Base-by-base conservation (phyloP, 1,140 invertebrate genomes). In the Calliopsis andreniformis region DNA sequence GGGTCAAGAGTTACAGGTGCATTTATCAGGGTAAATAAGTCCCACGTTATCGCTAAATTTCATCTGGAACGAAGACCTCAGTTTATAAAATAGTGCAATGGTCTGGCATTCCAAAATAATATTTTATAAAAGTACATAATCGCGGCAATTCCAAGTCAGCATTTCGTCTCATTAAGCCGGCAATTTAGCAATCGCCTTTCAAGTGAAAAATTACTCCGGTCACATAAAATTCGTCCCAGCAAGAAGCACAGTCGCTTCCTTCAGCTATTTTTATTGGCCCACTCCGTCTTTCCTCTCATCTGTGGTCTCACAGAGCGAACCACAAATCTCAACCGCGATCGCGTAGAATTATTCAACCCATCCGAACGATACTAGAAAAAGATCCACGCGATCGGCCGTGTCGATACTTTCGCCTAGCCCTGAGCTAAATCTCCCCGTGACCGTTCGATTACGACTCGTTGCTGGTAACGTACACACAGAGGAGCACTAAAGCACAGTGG, bases 331-430 rank as follows among this genome's bases (percentile, higher is more conserved):
- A 18, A 20, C 45, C 16, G 28, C 10, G 53, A 20, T 20, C 16
- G 42, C 61, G 39, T 10, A 45, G 12, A 30, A 43, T 25, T 30
- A 30, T 25, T 25, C 30, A n/a, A 63, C 20, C 61, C 39, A 39
- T 63, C 45, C 61, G 39, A 28, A n/a, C 61, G 42, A 42, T 35
- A 42, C 23, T 39, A 39, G 45, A 32, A 72, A 39, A 58, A 62
- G 47, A 87, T 88, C 88, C 75, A 68, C 79, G 83, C 87, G 88
- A 89, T 87, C 87, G 87, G 87, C 84, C 87, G 85, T 83, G 75
- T 64, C 85, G 82, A 80, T 86, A 90, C 87, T 89, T 88, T 88
- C 77, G 86, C 83, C 83, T 83, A 84, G 83, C 88, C 87, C 87
- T 88, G 88, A 82, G 77, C 77, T 84, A 79, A 80, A 83, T 82